phyloP scores from a whole-genome alignment of 2,888 invertebrate species.

The Cataglyphis cursor region DNA sequence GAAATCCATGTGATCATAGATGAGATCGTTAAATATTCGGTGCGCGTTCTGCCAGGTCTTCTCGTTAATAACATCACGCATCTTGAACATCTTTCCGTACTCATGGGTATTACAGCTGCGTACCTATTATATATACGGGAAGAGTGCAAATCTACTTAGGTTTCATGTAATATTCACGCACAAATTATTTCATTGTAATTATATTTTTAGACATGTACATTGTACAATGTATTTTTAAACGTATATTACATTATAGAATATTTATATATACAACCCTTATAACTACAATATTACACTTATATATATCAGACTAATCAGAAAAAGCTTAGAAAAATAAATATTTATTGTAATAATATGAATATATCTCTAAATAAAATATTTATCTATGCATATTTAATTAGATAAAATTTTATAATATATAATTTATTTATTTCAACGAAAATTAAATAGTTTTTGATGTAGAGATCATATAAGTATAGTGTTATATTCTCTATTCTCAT shows the following conservation, averaged over 20 bases:
- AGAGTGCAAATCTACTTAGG: conserved; percentile 29
- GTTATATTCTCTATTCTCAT: neutral
- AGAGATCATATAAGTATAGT: too few relatives aligned
- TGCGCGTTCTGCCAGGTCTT: conserved; percentile 72
- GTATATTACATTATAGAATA: neutral
- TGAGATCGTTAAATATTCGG: conserved; percentile 71
- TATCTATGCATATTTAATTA: too few relatives aligned
- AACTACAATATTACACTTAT: too few relatives aligned
- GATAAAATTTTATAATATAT: too few relatives aligned
- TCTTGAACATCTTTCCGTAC: conserved; percentile 70
- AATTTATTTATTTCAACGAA: too few relatives aligned
- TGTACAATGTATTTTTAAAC: neutral
- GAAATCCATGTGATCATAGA: conserved; percentile 45
- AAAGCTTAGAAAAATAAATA: too few relatives aligned
- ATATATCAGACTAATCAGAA: too few relatives aligned
- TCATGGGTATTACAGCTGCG: conserved; percentile 27
- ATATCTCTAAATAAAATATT: too few relatives aligned
- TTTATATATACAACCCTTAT: too few relatives aligned
- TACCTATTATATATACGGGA: neutral
- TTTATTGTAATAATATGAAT: too few relatives aligned
- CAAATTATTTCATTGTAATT: conserved; percentile 33
- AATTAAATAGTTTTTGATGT: too few relatives aligned
- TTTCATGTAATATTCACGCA: conserved; percentile 55
- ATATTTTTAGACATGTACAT: neutral
- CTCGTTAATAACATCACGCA: conserved; percentile 80